Conservation (phyloP, 2,113 vertebrate species). For the Equus quagga region DNA sequence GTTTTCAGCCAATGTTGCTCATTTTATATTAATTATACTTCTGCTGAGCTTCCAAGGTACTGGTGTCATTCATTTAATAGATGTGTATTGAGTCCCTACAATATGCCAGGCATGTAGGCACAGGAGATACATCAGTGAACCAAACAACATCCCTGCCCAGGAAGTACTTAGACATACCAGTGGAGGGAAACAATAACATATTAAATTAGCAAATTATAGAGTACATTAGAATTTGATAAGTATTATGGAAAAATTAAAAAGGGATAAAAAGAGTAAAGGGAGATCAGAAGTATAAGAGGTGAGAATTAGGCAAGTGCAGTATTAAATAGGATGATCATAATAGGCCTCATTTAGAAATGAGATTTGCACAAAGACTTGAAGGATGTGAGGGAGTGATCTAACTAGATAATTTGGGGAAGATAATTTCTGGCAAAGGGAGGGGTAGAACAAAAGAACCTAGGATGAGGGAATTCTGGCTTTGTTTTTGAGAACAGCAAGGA, state of each 20-base stretch:
- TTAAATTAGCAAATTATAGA: slow-evolving; percentile 17
- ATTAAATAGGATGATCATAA: background rate
- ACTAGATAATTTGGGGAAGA: background rate
- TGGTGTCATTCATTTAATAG: slow-evolving; percentile 39
- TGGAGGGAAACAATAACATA: background rate
- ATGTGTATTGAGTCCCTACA: background rate
- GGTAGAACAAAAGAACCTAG: background rate
- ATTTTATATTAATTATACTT: slow-evolving; percentile 48
- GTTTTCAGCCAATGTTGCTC: slow-evolving; percentile 16
- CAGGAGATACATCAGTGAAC: background rate
- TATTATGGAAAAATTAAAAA: background rate
- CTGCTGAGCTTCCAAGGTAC: background rate
- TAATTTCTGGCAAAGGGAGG: background rate
- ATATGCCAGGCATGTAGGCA: background rate
- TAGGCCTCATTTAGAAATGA: slow-evolving; percentile 16
- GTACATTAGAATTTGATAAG: background rate
- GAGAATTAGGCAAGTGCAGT: background rate
- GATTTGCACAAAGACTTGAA: background rate
- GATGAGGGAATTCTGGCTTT: background rate
- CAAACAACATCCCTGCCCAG: background rate
- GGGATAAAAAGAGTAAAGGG: background rate
- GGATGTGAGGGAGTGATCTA: background rate
- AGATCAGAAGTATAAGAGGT: background rate
- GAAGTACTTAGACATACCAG: background rate
- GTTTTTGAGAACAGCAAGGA: background rate